A percentile compares a stretch with the other conserved stretches of the same genome.
Evolutionary conservation across 1,140 invertebrate species (phyloP).

Genomic region (Diorhabda elongata): DNA sequence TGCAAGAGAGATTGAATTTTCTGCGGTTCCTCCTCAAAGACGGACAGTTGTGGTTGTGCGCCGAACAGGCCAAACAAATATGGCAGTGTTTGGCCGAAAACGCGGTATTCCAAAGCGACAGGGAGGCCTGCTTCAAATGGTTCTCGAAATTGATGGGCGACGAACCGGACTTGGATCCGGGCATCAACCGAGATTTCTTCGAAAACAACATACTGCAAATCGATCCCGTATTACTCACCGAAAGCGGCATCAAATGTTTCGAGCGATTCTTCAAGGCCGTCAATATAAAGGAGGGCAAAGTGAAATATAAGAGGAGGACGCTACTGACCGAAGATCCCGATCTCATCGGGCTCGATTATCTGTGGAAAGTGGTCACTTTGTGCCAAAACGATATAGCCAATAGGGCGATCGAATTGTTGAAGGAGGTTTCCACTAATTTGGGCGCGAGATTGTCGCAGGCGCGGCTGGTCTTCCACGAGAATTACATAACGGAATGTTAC

Average conservation of each 20-base stretch:
- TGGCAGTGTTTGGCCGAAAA: conserved; percentile 94
- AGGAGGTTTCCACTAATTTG: conserved; percentile 91
- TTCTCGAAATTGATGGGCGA: conserved; percentile 98
- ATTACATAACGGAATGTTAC: conserved; percentile 85
- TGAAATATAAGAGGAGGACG: conserved; percentile 78
- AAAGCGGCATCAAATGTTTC: conserved; percentile 93
- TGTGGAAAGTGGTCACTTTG: conserved; percentile 89
- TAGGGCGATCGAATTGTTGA: conserved; percentile 85
- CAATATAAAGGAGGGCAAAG: conserved; percentile 91
- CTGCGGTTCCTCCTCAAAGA: conserved; percentile 87
- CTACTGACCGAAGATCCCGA: conserved; percentile 81
- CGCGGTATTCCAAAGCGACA: conserved; percentile 85
- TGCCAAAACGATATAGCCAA: conserved; percentile 88
- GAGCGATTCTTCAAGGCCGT: conserved; percentile 96
- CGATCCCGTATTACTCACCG: conserved; percentile 86
- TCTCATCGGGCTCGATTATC: conserved; percentile 92
- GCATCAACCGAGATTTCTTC: conserved; percentile 95
- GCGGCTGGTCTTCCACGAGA: conserved; percentile 80
- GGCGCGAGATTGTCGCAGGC: conserved; percentile 76
- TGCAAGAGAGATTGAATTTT: conserved; percentile 92
- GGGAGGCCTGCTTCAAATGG: conserved; percentile 97
- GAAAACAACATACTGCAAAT: conserved; percentile 91
- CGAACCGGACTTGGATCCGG: conserved; percentile 93
- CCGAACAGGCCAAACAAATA: conserved; percentile 94
- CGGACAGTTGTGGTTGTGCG: conserved; percentile 92